Conservation (phyloP, 2,113 vertebrate species). For the Hydropotes inermis region DNA sequence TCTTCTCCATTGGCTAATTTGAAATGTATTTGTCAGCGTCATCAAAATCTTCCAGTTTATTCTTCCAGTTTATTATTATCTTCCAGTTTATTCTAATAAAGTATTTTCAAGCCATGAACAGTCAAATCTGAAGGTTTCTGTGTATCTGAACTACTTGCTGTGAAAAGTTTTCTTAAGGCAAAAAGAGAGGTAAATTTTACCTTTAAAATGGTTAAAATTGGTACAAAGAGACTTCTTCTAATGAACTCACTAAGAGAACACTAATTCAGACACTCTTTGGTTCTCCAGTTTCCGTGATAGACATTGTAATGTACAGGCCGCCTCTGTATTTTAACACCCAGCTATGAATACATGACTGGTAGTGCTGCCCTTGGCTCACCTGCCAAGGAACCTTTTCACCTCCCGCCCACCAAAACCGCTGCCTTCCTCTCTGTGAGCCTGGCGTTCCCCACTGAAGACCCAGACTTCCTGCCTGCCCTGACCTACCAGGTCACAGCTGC, state of each 20-base stretch:
- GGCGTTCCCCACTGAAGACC: not conserved
- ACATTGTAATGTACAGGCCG: not conserved
- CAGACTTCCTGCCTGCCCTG: not conserved
- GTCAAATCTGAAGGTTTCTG: not conserved
- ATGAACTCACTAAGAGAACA: not conserved
- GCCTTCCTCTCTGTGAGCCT: not conserved
- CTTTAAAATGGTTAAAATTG: constrained; percentile 9
- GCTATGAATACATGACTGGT: not conserved
- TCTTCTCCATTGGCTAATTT: not conserved
- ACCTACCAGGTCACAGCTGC: not conserved
- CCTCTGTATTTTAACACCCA: not conserved
- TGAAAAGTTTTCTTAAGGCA: constrained; percentile 1
- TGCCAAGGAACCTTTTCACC: not conserved
- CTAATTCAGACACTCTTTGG: not conserved
- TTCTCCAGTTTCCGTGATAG: not conserved
- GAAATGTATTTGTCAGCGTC: not conserved
- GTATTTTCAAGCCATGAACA: not conserved
- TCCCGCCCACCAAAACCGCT: not conserved
- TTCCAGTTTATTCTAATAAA: not conserved
- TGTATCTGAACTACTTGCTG: not conserved
- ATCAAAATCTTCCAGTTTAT: not conserved
- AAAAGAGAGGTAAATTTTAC: constrained; percentile 33
- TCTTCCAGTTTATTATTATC: not conserved
- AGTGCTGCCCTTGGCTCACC: not conserved
- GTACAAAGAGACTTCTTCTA: not conserved